Evolutionary conservation across 2,797 vertebrate species (phyloP).

Genomic region (Tachyglossus aculeatus): DNA sequence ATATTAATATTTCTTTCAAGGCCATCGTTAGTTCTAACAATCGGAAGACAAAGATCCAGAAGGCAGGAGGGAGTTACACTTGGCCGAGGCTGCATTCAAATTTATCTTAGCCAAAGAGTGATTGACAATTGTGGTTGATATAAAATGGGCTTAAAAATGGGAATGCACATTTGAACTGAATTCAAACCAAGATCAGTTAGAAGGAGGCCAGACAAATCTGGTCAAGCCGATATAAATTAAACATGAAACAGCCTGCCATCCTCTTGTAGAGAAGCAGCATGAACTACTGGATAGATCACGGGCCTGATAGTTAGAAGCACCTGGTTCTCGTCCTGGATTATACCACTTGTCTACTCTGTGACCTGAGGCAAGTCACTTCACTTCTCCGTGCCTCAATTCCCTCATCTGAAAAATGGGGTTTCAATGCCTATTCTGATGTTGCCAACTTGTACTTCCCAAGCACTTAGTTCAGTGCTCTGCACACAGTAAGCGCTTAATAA

Average conservation of each 20-base stretch:
- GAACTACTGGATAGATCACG: too few relatives aligned
- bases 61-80: neutral
- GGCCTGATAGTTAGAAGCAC: too few relatives aligned
- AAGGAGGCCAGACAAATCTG: neutral
- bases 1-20: constrained; percentile 28
- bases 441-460: too few relatives aligned
- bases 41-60: constrained; percentile 34
- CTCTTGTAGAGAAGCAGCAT: too few relatives aligned
- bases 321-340: neutral
- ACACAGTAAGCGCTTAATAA: too few relatives aligned
- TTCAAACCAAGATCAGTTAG: neutral
- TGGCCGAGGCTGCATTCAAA: neutral
- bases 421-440: too few relatives aligned
- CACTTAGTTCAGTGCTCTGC: too few relatives aligned
- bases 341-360: too few relatives aligned
- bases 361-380: too few relatives aligned
- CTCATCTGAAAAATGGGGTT: too few relatives aligned
- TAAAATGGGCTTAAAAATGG: neutral
- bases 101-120: neutral
- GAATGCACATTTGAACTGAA: neutral
- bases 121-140: neutral
- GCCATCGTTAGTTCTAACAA: constrained; percentile 27
- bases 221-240: constrained; percentile 9
- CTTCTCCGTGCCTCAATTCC: too few relatives aligned
- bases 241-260: neutral